Evolutionary conservation across 2,888 invertebrate genomes (phyloP).

Genomic region (Zaprionus lineosus): DNA sequence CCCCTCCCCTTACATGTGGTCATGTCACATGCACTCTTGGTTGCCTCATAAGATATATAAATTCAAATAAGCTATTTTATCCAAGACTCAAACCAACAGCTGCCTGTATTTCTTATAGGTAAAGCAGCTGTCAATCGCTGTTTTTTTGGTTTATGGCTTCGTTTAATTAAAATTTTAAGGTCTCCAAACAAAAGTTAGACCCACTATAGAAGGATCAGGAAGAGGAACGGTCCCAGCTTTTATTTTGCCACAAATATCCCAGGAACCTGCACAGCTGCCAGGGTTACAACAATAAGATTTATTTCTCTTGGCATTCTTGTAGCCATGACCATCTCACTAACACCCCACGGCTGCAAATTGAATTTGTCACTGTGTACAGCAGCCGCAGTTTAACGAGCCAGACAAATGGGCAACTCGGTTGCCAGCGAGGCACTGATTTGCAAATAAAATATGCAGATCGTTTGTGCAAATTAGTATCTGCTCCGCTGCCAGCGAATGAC

Average conservation of each 20-base stretch:
- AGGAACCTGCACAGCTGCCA: conserved; percentile 28
- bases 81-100: conserved; percentile 27
- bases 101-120: conserved; percentile 11
- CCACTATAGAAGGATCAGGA: too few species aligned
- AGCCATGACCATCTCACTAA: background rate
- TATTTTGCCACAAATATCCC: conserved; percentile 20
- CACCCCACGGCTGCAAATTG: conserved; percentile 30
- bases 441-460: conserved; percentile 27
- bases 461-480: background rate
- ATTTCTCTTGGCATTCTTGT: conserved; percentile 15
- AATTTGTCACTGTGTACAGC: conserved; percentile 35
- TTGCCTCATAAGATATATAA: conserved; percentile 57
- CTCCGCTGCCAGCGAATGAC: conserved; percentile 19
- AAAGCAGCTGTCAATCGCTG: conserved; percentile 12
- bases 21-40: conserved; percentile 6
- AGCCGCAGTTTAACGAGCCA: conserved; percentile 26
- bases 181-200: background rate
- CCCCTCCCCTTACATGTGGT: background rate
- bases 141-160: conserved; percentile 34
- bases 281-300: conserved; percentile 40
- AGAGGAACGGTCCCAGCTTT: too few species aligned
- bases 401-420: conserved; percentile 11
- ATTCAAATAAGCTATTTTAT: conserved; percentile 46
- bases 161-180: conserved; percentile 34
- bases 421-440: conserved; percentile 23